Evolutionary conservation across 2,888 invertebrate genomes (phyloP).

Genomic region (Sphaeridia pumilis): DNA sequence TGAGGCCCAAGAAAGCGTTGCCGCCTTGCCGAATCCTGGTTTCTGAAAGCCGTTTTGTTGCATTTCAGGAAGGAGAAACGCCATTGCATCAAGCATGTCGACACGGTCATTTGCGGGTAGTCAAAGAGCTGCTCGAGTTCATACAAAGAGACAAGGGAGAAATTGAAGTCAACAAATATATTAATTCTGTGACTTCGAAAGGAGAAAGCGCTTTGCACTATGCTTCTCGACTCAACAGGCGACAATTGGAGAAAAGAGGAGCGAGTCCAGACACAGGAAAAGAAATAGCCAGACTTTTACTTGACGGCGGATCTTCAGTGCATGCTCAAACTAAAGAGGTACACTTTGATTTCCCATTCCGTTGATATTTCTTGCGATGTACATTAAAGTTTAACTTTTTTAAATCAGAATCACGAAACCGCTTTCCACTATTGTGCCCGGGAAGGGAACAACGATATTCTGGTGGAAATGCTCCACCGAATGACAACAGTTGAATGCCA

Average conservation of each 20-base stretch:
- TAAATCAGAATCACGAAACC: conserved; percentile 46
- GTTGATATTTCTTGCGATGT: too few species aligned
- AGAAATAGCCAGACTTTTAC: conserved; percentile 75
- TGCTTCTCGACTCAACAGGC: conserved; percentile 76
- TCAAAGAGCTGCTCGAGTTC: conserved; percentile 70
- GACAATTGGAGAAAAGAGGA: conserved; percentile 50
- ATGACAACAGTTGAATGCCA: conserved; percentile 81
- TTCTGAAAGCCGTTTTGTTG: too few species aligned
- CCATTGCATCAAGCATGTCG: conserved; percentile 89
- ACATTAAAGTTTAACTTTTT: too few species aligned
- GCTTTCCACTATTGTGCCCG: conserved; percentile 91
- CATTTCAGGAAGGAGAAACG: conserved; percentile 79
- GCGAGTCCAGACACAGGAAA: conserved; percentile 45
- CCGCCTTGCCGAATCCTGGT: too few species aligned
- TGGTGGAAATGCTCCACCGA: conserved; percentile 84
- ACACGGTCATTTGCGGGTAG: conserved; percentile 49
- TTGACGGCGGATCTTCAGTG: conserved; percentile 86
- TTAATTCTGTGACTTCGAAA: conserved; percentile 78
- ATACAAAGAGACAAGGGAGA: conserved; percentile 63
- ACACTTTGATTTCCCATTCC: too few species aligned
- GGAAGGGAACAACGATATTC: conserved; percentile 88
- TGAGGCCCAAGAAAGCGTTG: too few species aligned
- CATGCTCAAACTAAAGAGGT: conserved; percentile 63
- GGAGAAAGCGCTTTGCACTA: conserved; percentile 92
- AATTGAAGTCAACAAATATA: conserved; percentile 67